These are phyloP conservation scores for Apodemia hepburni DNA, from an alignment of 2,888 invertebrate genomes.

Conservation along the genomic window DNA sequence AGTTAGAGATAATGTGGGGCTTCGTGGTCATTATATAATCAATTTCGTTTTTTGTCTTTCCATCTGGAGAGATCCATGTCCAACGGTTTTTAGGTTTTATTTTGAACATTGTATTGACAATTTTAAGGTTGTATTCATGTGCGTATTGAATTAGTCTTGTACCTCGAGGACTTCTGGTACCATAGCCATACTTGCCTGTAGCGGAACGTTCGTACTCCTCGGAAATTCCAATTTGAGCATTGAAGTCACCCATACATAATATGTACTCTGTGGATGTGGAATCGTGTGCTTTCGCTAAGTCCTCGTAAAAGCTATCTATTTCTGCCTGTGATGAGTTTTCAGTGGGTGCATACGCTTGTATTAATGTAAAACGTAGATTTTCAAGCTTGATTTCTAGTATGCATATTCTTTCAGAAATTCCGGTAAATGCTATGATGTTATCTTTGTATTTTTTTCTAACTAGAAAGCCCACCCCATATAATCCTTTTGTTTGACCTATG, in stretches of 20 bases:
- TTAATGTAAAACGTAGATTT: neutral
- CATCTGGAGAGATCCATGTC: neutral
- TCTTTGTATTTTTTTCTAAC: neutral
- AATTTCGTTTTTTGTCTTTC: neutral
- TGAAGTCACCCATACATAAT: neutral
- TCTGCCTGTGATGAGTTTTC: neutral
- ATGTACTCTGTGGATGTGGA: neutral
- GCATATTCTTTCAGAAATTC: neutral
- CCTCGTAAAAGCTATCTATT: neutral
- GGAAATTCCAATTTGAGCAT: neutral
- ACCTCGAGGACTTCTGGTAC: neutral
- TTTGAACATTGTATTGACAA: neutral
- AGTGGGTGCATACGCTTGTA: neutral
- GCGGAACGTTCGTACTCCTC: neutral
- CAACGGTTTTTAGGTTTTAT: neutral
- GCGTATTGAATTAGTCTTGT: neutral
- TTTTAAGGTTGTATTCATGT: neutral
- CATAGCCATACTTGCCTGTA: neutral
- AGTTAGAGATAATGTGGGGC: neutral
- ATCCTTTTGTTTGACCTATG: conserved; percentile 1
- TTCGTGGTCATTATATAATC: neutral
- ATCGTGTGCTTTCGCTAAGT: neutral
- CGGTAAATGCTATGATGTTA: neutral
- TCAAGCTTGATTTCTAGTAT: neutral
- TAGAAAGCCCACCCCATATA: conserved; percentile 1